phyloP scores from a whole-genome alignment of 2,797 vertebrate species.

The Typhlichthys subterraneus region DNA sequence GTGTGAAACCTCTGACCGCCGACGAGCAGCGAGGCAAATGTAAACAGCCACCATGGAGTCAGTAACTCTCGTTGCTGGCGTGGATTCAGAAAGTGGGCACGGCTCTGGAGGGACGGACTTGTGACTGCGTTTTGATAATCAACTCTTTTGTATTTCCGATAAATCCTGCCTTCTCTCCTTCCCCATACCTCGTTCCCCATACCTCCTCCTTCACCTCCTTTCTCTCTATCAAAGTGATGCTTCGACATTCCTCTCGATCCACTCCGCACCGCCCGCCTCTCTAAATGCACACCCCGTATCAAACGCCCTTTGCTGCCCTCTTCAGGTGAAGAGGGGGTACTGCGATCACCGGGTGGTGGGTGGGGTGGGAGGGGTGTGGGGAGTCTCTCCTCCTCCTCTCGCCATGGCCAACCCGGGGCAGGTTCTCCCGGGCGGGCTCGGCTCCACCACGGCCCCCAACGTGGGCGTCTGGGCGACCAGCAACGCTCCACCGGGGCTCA shows the following conservation, averaged over 20 bases:
- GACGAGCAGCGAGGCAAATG: too few relatives aligned
- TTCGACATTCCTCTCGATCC: background rate
- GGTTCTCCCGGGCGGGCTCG: constrained; percentile 71
- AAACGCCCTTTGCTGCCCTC: constrained; percentile 9
- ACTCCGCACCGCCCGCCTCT: background rate
- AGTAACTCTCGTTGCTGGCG: too few relatives aligned
- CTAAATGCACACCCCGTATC: constrained; percentile 20
- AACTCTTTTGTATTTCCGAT: too few relatives aligned
- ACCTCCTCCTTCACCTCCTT: constrained; percentile 4
- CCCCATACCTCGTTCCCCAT: constrained; percentile 8
- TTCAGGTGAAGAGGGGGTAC: constrained; percentile 24
- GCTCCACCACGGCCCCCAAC: constrained; percentile 76
- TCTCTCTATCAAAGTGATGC: background rate
- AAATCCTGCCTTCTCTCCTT: background rate
- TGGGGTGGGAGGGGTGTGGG: background rate
- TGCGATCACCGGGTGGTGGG: background rate
- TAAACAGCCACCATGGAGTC: too few relatives aligned
- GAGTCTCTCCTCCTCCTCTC: constrained; percentile 16
- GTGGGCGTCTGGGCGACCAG: constrained; percentile 76
- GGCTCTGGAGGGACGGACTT: too few relatives aligned
- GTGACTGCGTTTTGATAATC: too few relatives aligned
- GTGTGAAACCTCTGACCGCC: too few relatives aligned
- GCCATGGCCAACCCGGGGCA: constrained; percentile 74
- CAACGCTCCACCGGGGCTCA: constrained; percentile 80
- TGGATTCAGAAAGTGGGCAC: too few relatives aligned